Evolutionary conservation across 2,797 vertebrate genomes (phyloP), one percentile per base, ranked within the genome.

Genomic region (Nyctalus aviator): DNA sequence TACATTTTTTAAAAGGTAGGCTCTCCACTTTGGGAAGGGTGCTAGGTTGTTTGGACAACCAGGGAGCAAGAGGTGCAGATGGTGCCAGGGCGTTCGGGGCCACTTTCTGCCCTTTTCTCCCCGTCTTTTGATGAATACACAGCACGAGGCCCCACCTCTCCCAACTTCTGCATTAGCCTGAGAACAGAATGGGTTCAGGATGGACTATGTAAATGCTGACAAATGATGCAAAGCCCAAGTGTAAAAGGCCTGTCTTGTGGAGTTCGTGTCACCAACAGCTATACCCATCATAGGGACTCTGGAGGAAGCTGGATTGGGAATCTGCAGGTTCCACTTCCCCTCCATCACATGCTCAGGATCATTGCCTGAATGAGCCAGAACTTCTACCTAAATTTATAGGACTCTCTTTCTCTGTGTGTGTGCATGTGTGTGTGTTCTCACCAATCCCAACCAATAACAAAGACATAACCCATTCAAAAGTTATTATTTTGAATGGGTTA

Each of bases 121-220:
- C 3, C 10, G 23, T 93, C 5, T 17, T 8, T n/a, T 3, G 3
- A 7, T 27, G 46, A 53, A 62, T 27, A 66, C 4, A 35, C 1
- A 59, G 72, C 18, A 27, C 32, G 32, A 71, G 55, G 44, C 12
- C 21, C 20, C 25, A 50, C 14, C 30, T 91, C 23, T 84, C 48
- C 77, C 68, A 59, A 66, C 15, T 79, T 23, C 8, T 30, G 41
- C 3, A 35, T 57, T 13, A 89, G 62, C 15, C 44, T 78, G 82
- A 94, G 82, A 90, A 23, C 27, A 18, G 57, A 30, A 57, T 53
- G 53, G n/a, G 25, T 79, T 81, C 48, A 94, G 81, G 53, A 76
- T 27, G 37, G 69, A 25, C 21, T 25, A 21, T 23, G 18, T 35
- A 59, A 71, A 25, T 37, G 37, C 64, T 35, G 41, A 82, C 27